A percentile compares a stretch with the other conserved stretches of the same genome.
phyloP scores from a whole-genome alignment of 1,140 invertebrate genomes.

The Caerostris extrusa region DNA sequence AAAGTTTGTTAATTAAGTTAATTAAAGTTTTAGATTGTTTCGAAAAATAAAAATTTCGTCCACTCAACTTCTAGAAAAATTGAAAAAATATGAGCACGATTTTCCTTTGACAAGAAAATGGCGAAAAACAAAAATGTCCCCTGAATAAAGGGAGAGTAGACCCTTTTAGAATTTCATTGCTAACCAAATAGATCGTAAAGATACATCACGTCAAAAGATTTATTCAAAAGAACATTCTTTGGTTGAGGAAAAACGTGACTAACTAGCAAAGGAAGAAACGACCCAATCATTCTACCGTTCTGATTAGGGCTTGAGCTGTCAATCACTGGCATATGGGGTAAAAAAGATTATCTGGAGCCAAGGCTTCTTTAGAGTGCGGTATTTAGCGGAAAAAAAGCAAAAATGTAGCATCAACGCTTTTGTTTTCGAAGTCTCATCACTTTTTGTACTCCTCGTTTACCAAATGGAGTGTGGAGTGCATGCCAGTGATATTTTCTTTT shows the following conservation, averaged over 20 bases:
- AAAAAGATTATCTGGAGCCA: constrained; percentile 6
- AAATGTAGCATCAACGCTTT: constrained; percentile 37
- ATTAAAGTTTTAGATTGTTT: neutral
- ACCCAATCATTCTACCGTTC: constrained; percentile 16
- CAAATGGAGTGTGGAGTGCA: neutral
- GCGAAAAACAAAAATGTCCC: neutral
- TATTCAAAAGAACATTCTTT: constrained; percentile 36
- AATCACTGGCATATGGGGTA: neutral
- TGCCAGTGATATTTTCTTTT: neutral
- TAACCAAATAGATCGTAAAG: constrained; percentile 40
- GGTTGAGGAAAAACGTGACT: neutral
- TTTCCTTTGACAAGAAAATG: neutral
- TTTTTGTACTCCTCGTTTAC: constrained; percentile 31
- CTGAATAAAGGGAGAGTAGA: neutral
- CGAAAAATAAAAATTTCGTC: neutral
- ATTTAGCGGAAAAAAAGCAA: neutral
- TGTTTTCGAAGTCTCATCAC: constrained; percentile 37
- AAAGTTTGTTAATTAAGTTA: neutral
- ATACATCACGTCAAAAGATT: constrained; percentile 38
- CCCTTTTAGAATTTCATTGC: constrained; percentile 7
- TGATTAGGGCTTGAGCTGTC: constrained; percentile 17
- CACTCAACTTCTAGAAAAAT: neutral
- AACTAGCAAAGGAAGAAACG: constrained; percentile 16
- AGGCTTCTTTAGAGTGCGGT: neutral
- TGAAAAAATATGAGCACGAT: neutral